phyloP scores from a whole-genome alignment of 2,888 invertebrate species.

The Himalopsyche japonica region DNA sequence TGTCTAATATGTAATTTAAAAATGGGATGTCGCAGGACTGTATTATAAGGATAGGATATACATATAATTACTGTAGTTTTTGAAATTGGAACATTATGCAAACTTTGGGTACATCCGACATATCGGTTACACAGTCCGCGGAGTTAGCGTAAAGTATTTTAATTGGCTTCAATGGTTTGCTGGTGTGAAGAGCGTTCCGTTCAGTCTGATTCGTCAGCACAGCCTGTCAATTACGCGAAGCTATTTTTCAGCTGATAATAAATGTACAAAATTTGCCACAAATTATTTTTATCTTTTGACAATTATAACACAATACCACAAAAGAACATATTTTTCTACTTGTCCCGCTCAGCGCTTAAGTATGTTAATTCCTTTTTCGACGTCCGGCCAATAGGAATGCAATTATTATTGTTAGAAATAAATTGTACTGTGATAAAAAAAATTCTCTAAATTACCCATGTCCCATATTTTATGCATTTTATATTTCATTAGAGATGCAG shows the following conservation, averaged over 20 bases:
- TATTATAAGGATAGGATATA: conserved; percentile 22
- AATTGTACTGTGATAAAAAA: conserved; percentile 9
- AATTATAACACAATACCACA: neutral
- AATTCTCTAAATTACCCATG: neutral
- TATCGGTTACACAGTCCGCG: conserved; percentile 31
- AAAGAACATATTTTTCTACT: conserved; percentile 28
- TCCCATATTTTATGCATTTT: neutral
- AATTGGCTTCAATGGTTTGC: neutral
- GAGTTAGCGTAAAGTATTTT: neutral
- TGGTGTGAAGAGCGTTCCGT: neutral
- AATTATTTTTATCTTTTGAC: neutral
- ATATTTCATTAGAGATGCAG: neutral
- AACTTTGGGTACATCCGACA: conserved; percentile 33
- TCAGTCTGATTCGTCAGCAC: neutral
- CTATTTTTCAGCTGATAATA: neutral
- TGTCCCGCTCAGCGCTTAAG: neutral
- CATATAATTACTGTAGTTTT: conserved; percentile 16
- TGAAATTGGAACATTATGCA: conserved; percentile 7
- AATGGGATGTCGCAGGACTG: neutral
- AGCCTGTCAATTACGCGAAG: neutral
- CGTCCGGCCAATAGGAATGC: conserved; percentile 24
- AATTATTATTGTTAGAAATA: conserved; percentile 10
- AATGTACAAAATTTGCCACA: conserved; percentile 28
- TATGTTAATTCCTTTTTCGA: conserved; percentile 9
- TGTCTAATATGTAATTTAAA: neutral